Evolutionary conservation across 2,888 invertebrate species (phyloP), one percentile per base, ranked within the genome.

Genomic region (Drosophila kanekoi): DNA sequence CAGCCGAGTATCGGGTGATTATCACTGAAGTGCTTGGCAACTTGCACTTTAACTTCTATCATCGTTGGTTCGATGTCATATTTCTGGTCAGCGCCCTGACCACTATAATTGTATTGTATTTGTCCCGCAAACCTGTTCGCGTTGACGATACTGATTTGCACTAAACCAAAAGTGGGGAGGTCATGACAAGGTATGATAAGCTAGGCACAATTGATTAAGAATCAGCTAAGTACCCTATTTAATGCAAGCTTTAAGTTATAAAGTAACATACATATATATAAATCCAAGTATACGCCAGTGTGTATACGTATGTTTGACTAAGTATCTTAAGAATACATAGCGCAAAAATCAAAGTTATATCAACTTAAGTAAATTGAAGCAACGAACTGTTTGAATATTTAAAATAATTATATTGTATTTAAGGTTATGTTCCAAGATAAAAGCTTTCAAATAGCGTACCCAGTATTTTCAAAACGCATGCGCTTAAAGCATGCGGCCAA

Each of bases 31-130:
- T 99, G 0, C 93, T 99, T 16, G 99, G 99, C 1, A 99, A 99
- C 91, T 93, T 99, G 69, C 99, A 99, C 92, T 99, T 99, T 89
- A 98, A 98, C 91, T 99, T 99, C 94, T 99, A 99, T 91, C 99
- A 99, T 92, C 95, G 99, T 67, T 99, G 99, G 99, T 99, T 99
- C 92, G 99, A 99, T 92, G 99, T 99, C 4, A 99, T 99, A 91
- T 99, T 99, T 92, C 93, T 99, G 66, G 97, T 99, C 23, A 98
- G 98, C 90, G 99, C 99, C 0, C 92, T 99, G 40, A 97, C 98
- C 14, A 98, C 98, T 72, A 99, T 99, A 85, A 96, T 97, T 73
- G 98, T 99, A 73, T 93, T 99, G 59, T 99, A 99, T 93, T 93
- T 99, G 80, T 98, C 99, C 13, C 98, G 98, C 91, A 98, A 98